A percentile compares a stretch with the other conserved stretches of the same genome.
Evolutionary conservation across 1,140 invertebrate genomes (phyloP).

Genomic region (Pachypsylla venusta): DNA sequence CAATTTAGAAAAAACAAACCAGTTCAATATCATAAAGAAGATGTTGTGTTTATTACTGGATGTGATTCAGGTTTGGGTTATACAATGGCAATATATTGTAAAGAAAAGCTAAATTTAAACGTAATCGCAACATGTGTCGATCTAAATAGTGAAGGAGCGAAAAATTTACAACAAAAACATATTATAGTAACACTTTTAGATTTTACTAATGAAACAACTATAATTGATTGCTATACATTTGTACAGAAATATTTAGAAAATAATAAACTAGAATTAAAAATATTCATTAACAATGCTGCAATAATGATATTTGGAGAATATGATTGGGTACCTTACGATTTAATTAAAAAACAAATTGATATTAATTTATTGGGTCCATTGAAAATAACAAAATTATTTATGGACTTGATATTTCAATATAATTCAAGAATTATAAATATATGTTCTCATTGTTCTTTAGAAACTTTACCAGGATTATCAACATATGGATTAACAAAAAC

Average conservation of each 20-base stretch:
- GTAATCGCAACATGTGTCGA: neutral
- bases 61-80: neutral
- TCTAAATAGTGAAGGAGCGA: neutral
- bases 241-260: neutral
- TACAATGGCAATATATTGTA: conserved; percentile 1
- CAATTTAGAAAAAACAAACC: too few species aligned
- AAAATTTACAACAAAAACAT: neutral
- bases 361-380: neutral
- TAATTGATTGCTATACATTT: neutral
- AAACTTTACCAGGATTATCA: neutral
- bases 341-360: neutral
- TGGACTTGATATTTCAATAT: neutral
- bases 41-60: neutral
- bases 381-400: neutral
- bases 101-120: neutral
- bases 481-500: neutral
- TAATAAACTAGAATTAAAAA: neutral
- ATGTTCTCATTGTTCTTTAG: neutral
- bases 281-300: conserved; percentile 2
- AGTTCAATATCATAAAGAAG: neutral
- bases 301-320: neutral
- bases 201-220: neutral
- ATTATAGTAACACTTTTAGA: neutral
- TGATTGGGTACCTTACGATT: neutral
- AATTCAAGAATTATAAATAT: neutral